Percentiles rank a stretch among this genome's conserved stretches.
These are phyloP conservation scores for Thunnus maccoyii DNA, from an alignment of 2,113 vertebrate species.

Conservation along the genomic window DNA sequence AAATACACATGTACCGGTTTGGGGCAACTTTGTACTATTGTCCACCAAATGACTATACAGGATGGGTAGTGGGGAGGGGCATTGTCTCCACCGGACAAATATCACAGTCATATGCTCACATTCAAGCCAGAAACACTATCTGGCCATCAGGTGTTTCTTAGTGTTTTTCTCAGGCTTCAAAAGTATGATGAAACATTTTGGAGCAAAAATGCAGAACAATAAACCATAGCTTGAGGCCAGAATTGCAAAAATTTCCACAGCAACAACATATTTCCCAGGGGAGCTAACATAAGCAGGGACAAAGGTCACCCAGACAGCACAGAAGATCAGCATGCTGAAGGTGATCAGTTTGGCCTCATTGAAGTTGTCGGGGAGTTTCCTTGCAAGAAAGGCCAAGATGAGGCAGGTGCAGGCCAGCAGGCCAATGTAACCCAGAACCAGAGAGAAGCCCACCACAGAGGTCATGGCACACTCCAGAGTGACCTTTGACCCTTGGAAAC, in stretches of 20 bases:
- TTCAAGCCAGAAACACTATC: constrained; percentile 22
- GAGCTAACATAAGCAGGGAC: constrained; percentile 83
- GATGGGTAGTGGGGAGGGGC: too few relatives aligned
- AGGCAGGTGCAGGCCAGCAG: constrained; percentile 81
- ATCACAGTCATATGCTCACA: too few relatives aligned
- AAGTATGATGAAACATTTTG: constrained; percentile 84
- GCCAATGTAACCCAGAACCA: constrained; percentile 85
- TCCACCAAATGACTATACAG: too few relatives aligned
- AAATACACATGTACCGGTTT: too few relatives aligned
- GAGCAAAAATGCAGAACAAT: constrained; percentile 80
- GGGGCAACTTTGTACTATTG: too few relatives aligned
- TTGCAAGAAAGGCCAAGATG: constrained; percentile 82
- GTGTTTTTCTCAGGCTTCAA: constrained; percentile 80
- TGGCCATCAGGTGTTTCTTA: constrained; percentile 76
- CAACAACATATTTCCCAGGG: constrained; percentile 77
- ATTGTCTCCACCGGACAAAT: too few relatives aligned
- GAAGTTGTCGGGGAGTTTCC: constrained; percentile 81
- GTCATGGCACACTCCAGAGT: constrained; percentile 80
- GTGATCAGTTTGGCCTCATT: constrained; percentile 83
- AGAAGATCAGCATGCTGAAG: constrained; percentile 87
- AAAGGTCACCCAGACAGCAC: constrained; percentile 82
- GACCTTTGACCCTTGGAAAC: constrained; percentile 74
- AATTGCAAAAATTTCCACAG: constrained; percentile 84
- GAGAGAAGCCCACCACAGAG: constrained; percentile 78
- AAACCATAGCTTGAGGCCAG: constrained; percentile 79